These are phyloP conservation scores for Lasioglossum baleicum DNA, from an alignment of 1,140 invertebrate genomes.

Conservation along the genomic window DNA sequence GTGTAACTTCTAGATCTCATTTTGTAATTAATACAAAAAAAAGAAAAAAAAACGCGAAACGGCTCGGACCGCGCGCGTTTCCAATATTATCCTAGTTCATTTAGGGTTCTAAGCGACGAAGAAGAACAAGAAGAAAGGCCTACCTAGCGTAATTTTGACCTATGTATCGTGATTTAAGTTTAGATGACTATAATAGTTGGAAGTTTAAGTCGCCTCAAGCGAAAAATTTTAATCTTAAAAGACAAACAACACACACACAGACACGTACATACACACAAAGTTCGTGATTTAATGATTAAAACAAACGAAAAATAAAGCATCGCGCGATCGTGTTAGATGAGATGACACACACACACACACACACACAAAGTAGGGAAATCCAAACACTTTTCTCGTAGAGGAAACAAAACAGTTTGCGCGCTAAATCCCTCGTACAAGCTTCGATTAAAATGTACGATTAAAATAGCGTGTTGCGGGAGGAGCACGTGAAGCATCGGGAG, in stretches of 20 bases:
- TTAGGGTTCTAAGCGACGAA: constrained; percentile 68
- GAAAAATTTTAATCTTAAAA: constrained; percentile 44
- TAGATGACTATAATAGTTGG: constrained; percentile 48
- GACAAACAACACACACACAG: neutral
- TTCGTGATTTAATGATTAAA: constrained; percentile 29
- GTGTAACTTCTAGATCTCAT: constrained; percentile 57
- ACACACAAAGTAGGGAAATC: neutral
- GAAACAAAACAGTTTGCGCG: constrained; percentile 6
- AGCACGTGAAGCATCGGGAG: constrained; percentile 6
- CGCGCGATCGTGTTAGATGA: constrained; percentile 18
- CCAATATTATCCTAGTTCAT: constrained; percentile 40
- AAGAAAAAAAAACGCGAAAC: neutral
- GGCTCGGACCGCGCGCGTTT: neutral
- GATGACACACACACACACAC: neutral
- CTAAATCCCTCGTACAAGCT: constrained; percentile 25
- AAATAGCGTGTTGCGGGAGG: neutral
- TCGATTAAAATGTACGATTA: neutral
- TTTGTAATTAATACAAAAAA: constrained; percentile 49
- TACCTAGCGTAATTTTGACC: constrained; percentile 66
- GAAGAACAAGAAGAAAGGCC: constrained; percentile 69
- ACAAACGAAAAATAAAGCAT: too few relatives aligned
- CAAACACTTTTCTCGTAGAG: constrained; percentile 21
- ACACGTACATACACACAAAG: neutral
- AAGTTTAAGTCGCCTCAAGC: constrained; percentile 53
- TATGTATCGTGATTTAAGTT: constrained; percentile 48